A percentile compares a stretch with the other conserved stretches of the same genome.
Conservation (phyloP, 35 echinoderm and acorn worm genomes). For the Apostichopus japonicus region DNA sequence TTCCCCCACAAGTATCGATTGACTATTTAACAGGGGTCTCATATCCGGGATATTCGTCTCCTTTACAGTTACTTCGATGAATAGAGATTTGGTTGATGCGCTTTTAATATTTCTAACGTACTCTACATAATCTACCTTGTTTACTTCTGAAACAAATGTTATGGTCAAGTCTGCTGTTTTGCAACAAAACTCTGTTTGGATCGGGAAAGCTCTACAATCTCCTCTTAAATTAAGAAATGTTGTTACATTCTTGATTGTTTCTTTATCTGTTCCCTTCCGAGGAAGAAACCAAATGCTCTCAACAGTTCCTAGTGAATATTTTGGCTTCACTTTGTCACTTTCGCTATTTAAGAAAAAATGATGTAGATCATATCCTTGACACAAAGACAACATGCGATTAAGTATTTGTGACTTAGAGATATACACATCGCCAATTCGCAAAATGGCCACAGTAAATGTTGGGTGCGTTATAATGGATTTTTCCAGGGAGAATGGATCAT, state of each 20-base stretch:
- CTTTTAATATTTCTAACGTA: not conserved
- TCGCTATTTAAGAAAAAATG: not conserved
- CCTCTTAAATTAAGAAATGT: constrained; percentile 40
- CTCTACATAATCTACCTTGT: not conserved
- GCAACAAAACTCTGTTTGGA: constrained; percentile 14
- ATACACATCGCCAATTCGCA: constrained; percentile 14
- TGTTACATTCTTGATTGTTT: constrained; percentile 15
- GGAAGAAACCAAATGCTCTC: constrained; percentile 33
- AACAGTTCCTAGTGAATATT: not conserved
- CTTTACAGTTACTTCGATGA: not conserved
- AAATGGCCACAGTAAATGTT: constrained; percentile 3
- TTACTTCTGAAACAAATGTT: not conserved
- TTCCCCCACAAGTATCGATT: not conserved
- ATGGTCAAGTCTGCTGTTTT: constrained; percentile 5
- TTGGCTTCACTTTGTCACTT: constrained; percentile 1
- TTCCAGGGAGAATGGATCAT: not conserved
- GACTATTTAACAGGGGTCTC: not conserved
- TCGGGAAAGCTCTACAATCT: not conserved
- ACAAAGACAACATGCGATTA: not conserved
- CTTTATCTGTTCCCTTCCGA: not conserved
- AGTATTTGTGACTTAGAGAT: constrained; percentile 32
- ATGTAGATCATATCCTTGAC: constrained; percentile 8
- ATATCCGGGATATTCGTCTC: not conserved
- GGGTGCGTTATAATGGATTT: constrained; percentile 10
- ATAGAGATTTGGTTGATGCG: not conserved